phyloP scores from a whole-genome alignment of 2,113 vertebrate species.

The Triplophysa siluroides region DNA sequence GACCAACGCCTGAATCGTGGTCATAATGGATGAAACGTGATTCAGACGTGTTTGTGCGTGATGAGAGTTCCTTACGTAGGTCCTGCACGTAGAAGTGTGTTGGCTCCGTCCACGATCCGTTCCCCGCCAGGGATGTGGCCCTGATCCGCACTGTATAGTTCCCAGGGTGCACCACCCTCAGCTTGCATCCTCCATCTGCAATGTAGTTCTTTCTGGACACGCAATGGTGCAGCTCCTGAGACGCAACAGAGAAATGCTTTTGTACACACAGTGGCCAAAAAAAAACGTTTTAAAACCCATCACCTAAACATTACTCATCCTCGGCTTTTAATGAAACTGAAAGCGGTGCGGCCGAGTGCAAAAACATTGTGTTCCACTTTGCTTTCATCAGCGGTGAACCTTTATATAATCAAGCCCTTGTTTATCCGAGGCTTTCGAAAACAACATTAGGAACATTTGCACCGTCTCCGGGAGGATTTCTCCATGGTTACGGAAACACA shows the following conservation, averaged over 20 bases:
- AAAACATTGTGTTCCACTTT: constrained; percentile 2
- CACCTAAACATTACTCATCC: background rate
- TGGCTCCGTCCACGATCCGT: constrained; percentile 92
- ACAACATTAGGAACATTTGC: constrained; percentile 8
- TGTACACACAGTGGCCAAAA: too few species aligned
- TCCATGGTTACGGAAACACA: constrained; percentile 59
- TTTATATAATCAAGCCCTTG: constrained; percentile 23
- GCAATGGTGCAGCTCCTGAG: constrained; percentile 83
- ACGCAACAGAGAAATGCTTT: constrained; percentile 9
- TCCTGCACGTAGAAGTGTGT: constrained; percentile 87
- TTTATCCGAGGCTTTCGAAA: constrained; percentile 19
- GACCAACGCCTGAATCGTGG: too few species aligned
- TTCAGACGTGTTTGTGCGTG: background rate
- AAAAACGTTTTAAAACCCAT: background rate
- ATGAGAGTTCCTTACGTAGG: constrained; percentile 70
- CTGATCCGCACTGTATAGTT: constrained; percentile 89
- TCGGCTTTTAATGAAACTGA: constrained; percentile 7
- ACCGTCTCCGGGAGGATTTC: constrained; percentile 37
- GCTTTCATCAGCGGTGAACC: background rate
- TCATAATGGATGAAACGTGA: background rate
- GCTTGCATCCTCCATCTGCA: constrained; percentile 75
- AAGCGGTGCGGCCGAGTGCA: background rate
- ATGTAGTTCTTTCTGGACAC: constrained; percentile 87
- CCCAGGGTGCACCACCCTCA: constrained; percentile 85
- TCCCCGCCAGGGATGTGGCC: constrained; percentile 92